Evolutionary conservation across 2,888 invertebrate species (phyloP).

Genomic region (Tetheella fluctuosa): DNA sequence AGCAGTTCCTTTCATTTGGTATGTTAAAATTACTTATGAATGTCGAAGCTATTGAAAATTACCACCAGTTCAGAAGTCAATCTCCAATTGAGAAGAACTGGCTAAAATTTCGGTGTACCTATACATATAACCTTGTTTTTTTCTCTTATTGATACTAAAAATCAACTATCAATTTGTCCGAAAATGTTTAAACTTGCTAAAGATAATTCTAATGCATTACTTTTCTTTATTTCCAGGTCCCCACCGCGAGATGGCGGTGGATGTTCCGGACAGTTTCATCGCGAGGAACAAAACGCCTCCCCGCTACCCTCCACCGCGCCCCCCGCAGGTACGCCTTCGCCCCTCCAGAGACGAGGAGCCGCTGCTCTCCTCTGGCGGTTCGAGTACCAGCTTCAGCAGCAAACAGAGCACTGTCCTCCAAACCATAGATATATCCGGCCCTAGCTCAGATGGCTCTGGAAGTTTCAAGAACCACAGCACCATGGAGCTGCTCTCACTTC

Average conservation of each 20-base stretch:
- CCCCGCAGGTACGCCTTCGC: slow-evolving; percentile 85
- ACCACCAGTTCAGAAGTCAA: too few species aligned
- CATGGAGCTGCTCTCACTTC: slow-evolving; percentile 69
- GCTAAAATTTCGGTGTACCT: too few species aligned
- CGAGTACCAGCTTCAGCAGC: slow-evolving; percentile 76
- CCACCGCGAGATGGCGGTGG: slow-evolving; percentile 99
- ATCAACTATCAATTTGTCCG: too few species aligned
- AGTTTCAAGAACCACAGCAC: slow-evolving; percentile 75
- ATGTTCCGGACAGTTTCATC: slow-evolving; percentile 97
- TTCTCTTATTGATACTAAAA: too few species aligned
- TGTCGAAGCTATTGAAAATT: too few species aligned
- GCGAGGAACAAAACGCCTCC: slow-evolving; percentile 96
- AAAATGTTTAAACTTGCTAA: too few species aligned
- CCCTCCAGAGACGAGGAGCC: slow-evolving; percentile 80
- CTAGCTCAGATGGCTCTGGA: slow-evolving; percentile 71
- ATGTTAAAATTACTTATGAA: too few species aligned
- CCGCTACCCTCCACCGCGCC: slow-evolving; percentile 93
- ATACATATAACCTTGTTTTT: too few species aligned
- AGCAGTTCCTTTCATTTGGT: too few species aligned
- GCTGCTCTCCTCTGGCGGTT: slow-evolving; percentile 71
- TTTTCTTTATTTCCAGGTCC: slow-evolving; percentile 85
- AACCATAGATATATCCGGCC: slow-evolving; percentile 64
- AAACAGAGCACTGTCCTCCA: slow-evolving; percentile 74
- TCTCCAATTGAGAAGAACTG: too few species aligned
- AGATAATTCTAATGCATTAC: too few species aligned